Evolutionary conservation across 2,113 vertebrate species (phyloP).

Genomic region (Gasterosteus nipponicus): DNA sequence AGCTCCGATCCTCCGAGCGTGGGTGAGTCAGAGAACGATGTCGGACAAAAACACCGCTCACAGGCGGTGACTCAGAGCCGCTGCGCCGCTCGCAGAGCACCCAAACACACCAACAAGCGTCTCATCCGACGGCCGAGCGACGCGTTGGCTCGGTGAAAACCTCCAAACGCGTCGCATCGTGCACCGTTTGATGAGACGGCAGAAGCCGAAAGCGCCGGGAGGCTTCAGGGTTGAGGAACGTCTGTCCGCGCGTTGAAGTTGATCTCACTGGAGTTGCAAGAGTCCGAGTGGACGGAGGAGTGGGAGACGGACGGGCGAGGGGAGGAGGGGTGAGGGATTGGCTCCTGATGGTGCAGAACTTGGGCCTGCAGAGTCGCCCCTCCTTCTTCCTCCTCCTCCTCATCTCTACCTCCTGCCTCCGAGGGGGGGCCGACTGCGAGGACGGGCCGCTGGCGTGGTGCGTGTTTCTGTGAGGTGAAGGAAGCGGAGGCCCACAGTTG

Average conservation of each 20-base stretch:
- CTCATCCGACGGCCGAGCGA: background rate
- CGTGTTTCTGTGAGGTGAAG: slow-evolving; percentile 41
- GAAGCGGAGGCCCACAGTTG: slow-evolving; percentile 31
- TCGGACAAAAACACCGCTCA: slow-evolving; percentile 60
- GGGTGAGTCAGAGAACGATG: slow-evolving; percentile 64
- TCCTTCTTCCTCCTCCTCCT: slow-evolving; percentile 62
- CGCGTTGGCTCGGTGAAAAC: background rate
- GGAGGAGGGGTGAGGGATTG: slow-evolving; percentile 68
- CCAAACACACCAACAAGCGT: slow-evolving; percentile 43
- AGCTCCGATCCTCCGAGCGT: slow-evolving; percentile 45
- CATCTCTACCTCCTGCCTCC: slow-evolving; percentile 30
- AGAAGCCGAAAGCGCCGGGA: background rate
- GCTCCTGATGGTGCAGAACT: slow-evolving; percentile 79
- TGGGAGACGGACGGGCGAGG: slow-evolving; percentile 65
- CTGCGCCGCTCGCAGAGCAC: slow-evolving; percentile 52
- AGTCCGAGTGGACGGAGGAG: slow-evolving; percentile 79
- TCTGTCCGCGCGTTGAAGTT: slow-evolving; percentile 73
- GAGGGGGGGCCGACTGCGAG: slow-evolving; percentile 23
- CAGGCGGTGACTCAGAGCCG: slow-evolving; percentile 64
- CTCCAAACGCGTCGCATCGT: slow-evolving; percentile 49
- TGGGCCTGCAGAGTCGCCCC: slow-evolving; percentile 76
- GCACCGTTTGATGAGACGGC: slow-evolving; percentile 51
- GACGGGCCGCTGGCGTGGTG: slow-evolving; percentile 46
- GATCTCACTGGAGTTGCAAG: slow-evolving; percentile 79
- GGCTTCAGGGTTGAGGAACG: slow-evolving; percentile 71